Percentiles rank a stretch among this genome's conserved stretches.
Evolutionary conservation across 1,140 invertebrate species (phyloP).

Genomic region (Sycobia sp.): DNA sequence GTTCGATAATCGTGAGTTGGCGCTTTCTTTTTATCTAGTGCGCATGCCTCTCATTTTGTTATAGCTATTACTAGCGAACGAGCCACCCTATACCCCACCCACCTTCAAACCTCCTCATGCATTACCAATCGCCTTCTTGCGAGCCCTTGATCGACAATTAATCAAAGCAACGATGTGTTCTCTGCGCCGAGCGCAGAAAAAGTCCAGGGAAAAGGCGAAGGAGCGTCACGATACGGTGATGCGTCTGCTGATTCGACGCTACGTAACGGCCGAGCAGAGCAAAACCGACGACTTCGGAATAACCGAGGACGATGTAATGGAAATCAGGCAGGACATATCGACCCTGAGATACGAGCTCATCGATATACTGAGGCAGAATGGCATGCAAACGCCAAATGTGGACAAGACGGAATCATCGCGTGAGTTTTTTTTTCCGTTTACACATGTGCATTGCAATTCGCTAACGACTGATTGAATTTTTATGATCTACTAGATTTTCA

Average conservation of each 20-base stretch:
- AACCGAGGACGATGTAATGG: conserved; percentile 94
- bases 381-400: conserved; percentile 77
- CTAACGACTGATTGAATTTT: too few species aligned
- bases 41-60: neutral
- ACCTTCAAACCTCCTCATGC: too few species aligned
- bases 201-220: conserved; percentile 71
- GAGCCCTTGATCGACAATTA: too few species aligned
- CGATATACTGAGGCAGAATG: conserved; percentile 83
- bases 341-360: conserved; percentile 84
- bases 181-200: conserved; percentile 62
- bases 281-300: conserved; percentile 84
- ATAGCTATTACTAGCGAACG: too few species aligned
- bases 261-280: conserved; percentile 82
- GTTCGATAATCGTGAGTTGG: conserved; percentile 67
- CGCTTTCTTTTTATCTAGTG: conserved; percentile 15
- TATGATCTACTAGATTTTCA: too few species aligned
- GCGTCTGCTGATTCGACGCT: conserved; percentile 78
- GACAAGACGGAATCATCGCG: conserved; percentile 67
- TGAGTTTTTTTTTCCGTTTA: conserved; percentile 54
- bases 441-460: too few species aligned
- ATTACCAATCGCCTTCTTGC: too few species aligned
- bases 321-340: conserved; percentile 93
- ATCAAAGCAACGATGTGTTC: too few species aligned
- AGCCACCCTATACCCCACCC: too few species aligned
- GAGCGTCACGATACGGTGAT: conserved; percentile 77